Base-by-base conservation (phyloP, 2,888 invertebrate genomes). In the Diaphora mendica region DNA sequence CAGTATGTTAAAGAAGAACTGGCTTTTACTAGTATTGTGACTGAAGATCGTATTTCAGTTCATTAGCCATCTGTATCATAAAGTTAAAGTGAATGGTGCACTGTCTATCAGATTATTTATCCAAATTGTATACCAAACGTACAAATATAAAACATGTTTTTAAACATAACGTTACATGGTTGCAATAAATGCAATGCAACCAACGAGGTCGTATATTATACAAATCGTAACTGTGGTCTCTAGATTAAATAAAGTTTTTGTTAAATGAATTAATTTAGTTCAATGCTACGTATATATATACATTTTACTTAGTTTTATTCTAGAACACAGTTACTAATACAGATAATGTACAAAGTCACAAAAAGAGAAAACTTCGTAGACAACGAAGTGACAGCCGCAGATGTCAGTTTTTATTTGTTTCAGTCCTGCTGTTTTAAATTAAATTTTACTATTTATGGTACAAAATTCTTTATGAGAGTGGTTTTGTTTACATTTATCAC, bases 401-500 rank as follows among this genome's bases (percentile, higher is more conserved):
- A 65, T 39, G 55, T 66, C 55, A 66, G 51, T 71, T 71, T 55
- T 64, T 39, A 26, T 55, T 65, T 33, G 71, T 71, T 71, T 71
- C 44, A 65, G 65, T 64, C 68, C 51, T 67, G 48, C 42, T 42
- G 59, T 59, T 55, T 69, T 44, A 62, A 62, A 62, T 62, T 62
- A 62, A 62, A 17, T 17, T 62, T 26, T 30, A 17, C 15, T 62
- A 17, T 30, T 62, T 30, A 17, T 59, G 26, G 26, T 62, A 30
- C 30, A 26, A 30, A 7, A 30, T 8, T 62, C 17, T 30, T 62
- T 17, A 17, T 62, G 30, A 62, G 30, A 62, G 17, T 17, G 30
- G 5, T 30, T 30, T 62, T 62, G 2, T 62, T 62, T 62, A 26
- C 15, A 15, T 30, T 62, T 2, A 30, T 2, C 30, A 62, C 13